Evolutionary conservation across 2,113 vertebrate species (phyloP), one percentile per base, ranked within the genome.

Genomic region (Sinocyclocheilus anshuiensis): DNA sequence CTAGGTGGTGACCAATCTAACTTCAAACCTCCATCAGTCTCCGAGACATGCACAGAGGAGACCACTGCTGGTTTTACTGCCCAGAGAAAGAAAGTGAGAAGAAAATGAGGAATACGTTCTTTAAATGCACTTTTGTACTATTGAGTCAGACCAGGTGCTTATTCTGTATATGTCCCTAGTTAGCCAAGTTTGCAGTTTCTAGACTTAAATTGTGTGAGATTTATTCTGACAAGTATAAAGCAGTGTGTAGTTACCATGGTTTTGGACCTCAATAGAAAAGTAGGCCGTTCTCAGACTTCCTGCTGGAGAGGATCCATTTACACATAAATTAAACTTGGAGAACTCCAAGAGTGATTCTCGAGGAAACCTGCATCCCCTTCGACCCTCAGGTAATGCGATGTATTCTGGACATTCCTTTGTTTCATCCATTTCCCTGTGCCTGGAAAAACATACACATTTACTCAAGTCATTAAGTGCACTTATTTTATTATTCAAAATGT

Each of bases 291-390:
- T 89, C 20, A 97, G 88, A 1, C 45, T 63, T 0, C 89, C 86
- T 4, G 84, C 81, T 6, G 89, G 24, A 0, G 93, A 94, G 0
- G 96, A 95, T 1, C 96, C 96, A 12, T 98, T 98, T 42, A 98
- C 94, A 85, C 96, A 97, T 1, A 98, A 77, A 84, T 92, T 96
- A 65, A 98, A 94, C 12, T 97, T 94, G n/a, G 86, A 94, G 87
- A 96, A 98, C 4, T 95, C 93, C n/a, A 96, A 91, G 72, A 95
- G 92, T 16, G 89, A 84, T 15, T 91, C 89, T 10, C 81, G 87
- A 0, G 90, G 88, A 87, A 98, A 92, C 10, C 39, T 83, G 71
- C 97, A 98, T 85, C 97, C 96, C 0, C 74, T 48, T 9, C 93
- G 94, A 42, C 82, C 1, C 0, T 92, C 92, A 0, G 69, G 53